A percentile compares a stretch with the other conserved stretches of the same genome.
phyloP scores from a whole-genome alignment of 1,140 invertebrate species.

The Luehdorfia chinensis region DNA sequence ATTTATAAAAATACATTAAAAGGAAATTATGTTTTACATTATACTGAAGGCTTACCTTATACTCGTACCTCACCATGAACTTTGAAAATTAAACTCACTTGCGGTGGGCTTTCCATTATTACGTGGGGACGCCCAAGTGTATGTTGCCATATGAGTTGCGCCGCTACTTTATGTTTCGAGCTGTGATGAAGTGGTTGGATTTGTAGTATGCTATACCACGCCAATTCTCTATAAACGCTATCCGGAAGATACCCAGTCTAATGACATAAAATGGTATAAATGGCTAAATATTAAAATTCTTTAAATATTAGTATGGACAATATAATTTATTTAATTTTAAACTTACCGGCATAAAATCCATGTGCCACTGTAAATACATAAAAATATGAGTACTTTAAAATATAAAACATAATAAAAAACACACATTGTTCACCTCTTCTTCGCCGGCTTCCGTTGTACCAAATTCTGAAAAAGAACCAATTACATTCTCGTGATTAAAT shows the following conservation, averaged over 20 bases:
- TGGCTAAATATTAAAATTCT: no score
- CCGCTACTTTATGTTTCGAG: slow-evolving; percentile 60
- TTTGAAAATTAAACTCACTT: slow-evolving; percentile 30
- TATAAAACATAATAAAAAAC: background rate
- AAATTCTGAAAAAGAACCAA: slow-evolving; percentile 32
- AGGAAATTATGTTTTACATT: no score
- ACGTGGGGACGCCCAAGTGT: slow-evolving; percentile 64
- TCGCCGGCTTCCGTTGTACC: slow-evolving; percentile 36
- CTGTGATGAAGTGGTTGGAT: slow-evolving; percentile 66
- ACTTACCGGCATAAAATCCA: slow-evolving; percentile 72
- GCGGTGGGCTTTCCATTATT: slow-evolving; percentile 64
- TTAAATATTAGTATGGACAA: no score
- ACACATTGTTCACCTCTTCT: slow-evolving; percentile 39
- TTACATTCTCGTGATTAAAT: no score
- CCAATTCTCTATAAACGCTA: slow-evolving; percentile 66
- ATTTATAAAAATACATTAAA: no score
- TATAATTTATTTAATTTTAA: no score
- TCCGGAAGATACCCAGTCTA: slow-evolving; percentile 68
- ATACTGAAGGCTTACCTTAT: no score
- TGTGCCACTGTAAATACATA: slow-evolving; percentile 61
- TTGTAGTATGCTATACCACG: slow-evolving; percentile 69
- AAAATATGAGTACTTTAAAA: slow-evolving; percentile 10
- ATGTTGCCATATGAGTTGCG: slow-evolving; percentile 66
- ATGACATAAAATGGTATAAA: no score
- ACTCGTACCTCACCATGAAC: no score